These are phyloP conservation scores for Osmerus mordax DNA, from an alignment of 2,113 vertebrate genomes.

Conservation along the genomic window DNA sequence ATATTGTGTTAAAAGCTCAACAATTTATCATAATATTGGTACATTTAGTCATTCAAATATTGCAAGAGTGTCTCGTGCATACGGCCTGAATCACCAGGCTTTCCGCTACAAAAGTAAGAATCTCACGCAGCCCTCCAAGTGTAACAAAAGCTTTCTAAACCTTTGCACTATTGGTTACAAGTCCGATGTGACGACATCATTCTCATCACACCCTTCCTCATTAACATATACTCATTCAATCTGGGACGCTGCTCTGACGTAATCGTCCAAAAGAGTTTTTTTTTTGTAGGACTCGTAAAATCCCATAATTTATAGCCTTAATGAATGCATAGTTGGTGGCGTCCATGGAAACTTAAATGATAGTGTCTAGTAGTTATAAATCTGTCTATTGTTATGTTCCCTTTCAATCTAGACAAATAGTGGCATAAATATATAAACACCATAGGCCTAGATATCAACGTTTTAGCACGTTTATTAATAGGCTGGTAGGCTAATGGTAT, in stretches of 20 bases:
- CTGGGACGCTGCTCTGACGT: slow-evolving; percentile 58
- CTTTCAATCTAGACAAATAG: slow-evolving; percentile 1
- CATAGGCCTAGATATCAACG: not conserved
- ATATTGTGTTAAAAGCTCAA: too few relatives aligned
- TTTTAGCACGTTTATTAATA: too few relatives aligned
- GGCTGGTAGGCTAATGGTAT: too few relatives aligned
- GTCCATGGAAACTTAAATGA: slow-evolving; percentile 42
- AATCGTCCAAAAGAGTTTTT: slow-evolving; percentile 46
- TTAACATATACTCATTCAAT: slow-evolving; percentile 32
- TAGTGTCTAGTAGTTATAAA: slow-evolving; percentile 48
- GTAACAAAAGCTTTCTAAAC: slow-evolving; percentile 5
- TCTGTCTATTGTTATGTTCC: slow-evolving; percentile 43
- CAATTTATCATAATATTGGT: too few relatives aligned
- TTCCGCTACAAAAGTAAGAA: not conserved
- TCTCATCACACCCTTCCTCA: slow-evolving; percentile 20
- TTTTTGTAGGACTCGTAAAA: slow-evolving; percentile 48
- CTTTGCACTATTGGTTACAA: slow-evolving; percentile 1
- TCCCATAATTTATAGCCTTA: slow-evolving; percentile 56
- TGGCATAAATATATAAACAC: not conserved
- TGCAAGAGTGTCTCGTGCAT: not conserved
- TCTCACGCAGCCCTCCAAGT: too few relatives aligned
- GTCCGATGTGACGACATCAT: slow-evolving; percentile 31
- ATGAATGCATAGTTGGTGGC: slow-evolving; percentile 32
- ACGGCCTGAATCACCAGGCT: not conserved
- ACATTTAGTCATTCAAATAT: not conserved